phyloP scores from a whole-genome alignment of 2,113 vertebrate species.

The Castor canadensis region DNA sequence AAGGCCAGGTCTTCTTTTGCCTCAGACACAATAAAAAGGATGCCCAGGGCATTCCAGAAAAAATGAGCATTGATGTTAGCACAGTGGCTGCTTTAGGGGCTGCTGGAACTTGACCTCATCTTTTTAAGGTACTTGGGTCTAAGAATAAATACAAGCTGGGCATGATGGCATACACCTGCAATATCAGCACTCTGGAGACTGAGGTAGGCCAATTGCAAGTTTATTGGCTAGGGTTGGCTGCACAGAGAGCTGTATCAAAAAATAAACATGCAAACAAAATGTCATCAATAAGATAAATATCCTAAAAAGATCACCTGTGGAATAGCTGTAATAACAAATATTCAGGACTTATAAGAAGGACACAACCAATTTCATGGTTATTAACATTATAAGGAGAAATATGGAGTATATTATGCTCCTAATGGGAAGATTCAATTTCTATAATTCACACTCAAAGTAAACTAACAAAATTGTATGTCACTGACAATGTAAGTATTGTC shows the following conservation, averaged over 20 bases:
- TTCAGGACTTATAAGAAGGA: neutral
- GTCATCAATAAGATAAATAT: no score
- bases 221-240: no score
- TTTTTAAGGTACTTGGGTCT: neutral
- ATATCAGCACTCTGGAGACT: no score
- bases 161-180: no score
- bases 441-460: no score
- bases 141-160: neutral
- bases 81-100: no score
- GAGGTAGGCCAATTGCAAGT: no score
- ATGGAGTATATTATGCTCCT: neutral
- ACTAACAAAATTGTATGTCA: neutral
- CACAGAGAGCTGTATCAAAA: no score
- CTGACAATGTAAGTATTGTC: neutral
- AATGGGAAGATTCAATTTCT: slow-evolving; percentile 6
- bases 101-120: no score
- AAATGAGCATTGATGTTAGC: neutral
- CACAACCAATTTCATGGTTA: neutral
- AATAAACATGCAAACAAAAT: no score
- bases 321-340: neutral
- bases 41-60: neutral
- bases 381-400: neutral
- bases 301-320: no score
- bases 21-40: slow-evolving; percentile 34
- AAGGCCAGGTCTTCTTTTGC: neutral